Evolutionary conservation across 2,797 vertebrate species (phyloP).

Genomic region (Picus viridis): DNA sequence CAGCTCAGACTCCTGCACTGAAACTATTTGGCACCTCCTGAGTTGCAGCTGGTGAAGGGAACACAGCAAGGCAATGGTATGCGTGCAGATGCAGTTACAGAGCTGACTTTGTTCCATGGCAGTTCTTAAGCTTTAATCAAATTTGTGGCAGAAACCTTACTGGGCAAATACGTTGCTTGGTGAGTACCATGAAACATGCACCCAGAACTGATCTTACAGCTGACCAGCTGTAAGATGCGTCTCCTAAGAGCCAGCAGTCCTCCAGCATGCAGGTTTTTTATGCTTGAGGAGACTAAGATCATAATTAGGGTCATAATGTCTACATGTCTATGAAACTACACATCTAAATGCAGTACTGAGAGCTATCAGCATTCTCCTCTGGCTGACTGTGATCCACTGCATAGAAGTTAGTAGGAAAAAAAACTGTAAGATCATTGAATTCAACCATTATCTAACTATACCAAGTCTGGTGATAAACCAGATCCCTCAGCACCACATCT

Average conservation of each 20-base stretch:
- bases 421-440: too few species aligned
- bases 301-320: background rate
- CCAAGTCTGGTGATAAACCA: too few species aligned
- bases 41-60: slow-evolving; percentile 35
- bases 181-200: background rate
- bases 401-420: background rate
- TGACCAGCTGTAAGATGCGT: background rate
- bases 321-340: background rate
- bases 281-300: background rate
- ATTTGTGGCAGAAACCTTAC: slow-evolving; percentile 3
- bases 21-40: background rate
- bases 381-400: background rate
- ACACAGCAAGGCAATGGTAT: background rate
- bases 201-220: background rate
- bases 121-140: background rate
- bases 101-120: slow-evolving; percentile 32
- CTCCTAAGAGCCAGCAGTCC: background rate
- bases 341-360: fast-evolving
- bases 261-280: background rate
- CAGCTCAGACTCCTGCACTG: background rate
- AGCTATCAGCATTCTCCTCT: background rate
- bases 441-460: too few species aligned
- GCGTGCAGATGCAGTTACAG: slow-evolving; percentile 42
- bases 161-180: background rate
- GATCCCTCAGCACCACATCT: too few species aligned